These are phyloP conservation scores for Rhagophthalmus giganteus DNA, from an alignment of 2,888 invertebrate genomes.

Conservation along the genomic window DNA sequence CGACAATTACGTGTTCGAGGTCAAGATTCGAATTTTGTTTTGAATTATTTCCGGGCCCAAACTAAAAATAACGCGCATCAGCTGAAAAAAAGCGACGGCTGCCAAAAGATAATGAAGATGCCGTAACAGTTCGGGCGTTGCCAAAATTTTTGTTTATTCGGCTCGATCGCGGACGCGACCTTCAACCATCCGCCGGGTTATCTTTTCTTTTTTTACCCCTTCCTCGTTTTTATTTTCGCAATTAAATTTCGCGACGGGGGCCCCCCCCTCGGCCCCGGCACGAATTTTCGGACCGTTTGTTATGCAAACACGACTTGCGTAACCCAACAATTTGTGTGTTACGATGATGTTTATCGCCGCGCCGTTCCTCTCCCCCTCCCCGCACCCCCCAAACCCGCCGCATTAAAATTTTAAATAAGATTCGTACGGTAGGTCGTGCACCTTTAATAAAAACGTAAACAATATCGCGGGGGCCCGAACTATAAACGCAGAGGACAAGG, in stretches of 20 bases:
- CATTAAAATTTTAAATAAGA: neutral
- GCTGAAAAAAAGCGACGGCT: neutral
- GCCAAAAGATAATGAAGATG: neutral
- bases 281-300: no score
- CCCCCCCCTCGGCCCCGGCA: no score
- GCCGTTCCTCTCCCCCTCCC: no score
- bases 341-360: no score
- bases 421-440: conserved; percentile 1
- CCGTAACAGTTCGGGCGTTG: neutral
- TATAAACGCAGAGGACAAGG: neutral
- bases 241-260: no score
- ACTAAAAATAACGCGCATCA: neutral
- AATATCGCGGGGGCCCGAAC: no score
- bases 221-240: neutral
- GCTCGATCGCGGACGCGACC: neutral
- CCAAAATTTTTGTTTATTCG: neutral
- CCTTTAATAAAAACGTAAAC: conserved; percentile 6
- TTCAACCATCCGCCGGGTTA: neutral
- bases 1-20: no score
- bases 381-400: no score
- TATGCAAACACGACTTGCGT: no score
- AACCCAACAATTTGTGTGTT: no score
- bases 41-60: neutral
- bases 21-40: no score
- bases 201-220: neutral